A percentile compares a stretch with the other conserved stretches of the same genome.
phyloP scores from a whole-genome alignment of 2,113 vertebrate species.

The Ciconia maguari region DNA sequence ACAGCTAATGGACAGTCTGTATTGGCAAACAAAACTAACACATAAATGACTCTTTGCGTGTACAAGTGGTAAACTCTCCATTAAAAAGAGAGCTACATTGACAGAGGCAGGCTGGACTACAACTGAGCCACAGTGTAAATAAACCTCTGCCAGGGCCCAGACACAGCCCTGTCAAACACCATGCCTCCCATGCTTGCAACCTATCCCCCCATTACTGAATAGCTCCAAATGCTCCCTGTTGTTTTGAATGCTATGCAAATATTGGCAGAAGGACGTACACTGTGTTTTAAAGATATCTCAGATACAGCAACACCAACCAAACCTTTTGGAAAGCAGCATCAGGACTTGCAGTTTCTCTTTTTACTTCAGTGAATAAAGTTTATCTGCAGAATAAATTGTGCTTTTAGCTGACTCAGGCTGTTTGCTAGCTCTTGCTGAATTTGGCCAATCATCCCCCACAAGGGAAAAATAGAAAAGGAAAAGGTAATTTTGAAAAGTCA shows the following conservation, averaged over 20 bases:
- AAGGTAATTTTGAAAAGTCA: background rate
- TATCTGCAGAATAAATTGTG: background rate
- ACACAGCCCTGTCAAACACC: background rate
- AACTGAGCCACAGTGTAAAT: constrained; percentile 34
- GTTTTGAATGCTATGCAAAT: constrained; percentile 1
- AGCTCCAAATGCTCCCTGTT: background rate
- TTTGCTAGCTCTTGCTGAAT: background rate
- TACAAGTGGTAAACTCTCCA: constrained; percentile 20
- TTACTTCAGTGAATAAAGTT: background rate
- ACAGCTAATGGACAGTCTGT: background rate
- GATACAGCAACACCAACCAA: background rate
- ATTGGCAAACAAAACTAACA: constrained; percentile 16
- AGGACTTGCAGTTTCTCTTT: background rate
- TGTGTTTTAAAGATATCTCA: background rate
- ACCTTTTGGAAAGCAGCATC: background rate
- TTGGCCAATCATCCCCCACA: background rate
- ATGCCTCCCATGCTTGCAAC: background rate
- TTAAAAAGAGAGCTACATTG: background rate
- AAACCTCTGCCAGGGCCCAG: constrained; percentile 7
- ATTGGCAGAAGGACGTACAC: background rate
- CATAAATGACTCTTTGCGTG: background rate
- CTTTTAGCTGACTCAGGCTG: background rate
- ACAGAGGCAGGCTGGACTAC: background rate
- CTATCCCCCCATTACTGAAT: background rate
- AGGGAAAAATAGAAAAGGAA: background rate